Evolutionary conservation across 2,797 vertebrate species (phyloP).

Genomic region (Lepidocolaptes lacrymiger): DNA sequence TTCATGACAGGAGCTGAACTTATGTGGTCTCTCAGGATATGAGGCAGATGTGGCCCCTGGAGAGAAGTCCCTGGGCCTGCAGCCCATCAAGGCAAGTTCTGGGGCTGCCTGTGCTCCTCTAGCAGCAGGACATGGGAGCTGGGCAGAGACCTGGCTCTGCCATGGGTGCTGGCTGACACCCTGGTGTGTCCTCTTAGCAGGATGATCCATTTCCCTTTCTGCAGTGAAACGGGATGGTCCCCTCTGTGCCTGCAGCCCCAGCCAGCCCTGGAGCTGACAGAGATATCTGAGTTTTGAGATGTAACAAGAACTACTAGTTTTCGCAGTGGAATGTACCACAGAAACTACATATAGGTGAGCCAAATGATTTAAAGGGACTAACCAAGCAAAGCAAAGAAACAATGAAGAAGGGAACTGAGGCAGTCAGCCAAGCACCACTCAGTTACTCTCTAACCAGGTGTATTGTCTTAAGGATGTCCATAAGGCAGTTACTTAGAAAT

Average conservation of each 20-base stretch:
- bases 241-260: neutral
- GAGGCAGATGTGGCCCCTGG: neutral
- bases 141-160: neutral
- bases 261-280: neutral
- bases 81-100: accelerated
- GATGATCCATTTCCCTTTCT: neutral
- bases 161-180: neutral
- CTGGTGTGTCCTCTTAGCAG: accelerated
- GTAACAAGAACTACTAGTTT: neutral
- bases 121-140: neutral
- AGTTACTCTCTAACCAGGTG: neutral
- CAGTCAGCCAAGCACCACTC: neutral
- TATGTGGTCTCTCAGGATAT: neutral
- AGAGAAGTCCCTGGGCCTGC: neutral
- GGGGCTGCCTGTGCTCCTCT: neutral
- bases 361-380: neutral
- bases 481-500: neutral
- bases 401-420: neutral
- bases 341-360: neutral
- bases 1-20: neutral
- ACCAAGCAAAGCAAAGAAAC: neutral
- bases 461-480: neutral
- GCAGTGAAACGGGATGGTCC: accelerated
- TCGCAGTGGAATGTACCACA: neutral
- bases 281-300: neutral